Evolutionary conservation across 2,888 invertebrate genomes (phyloP).

Genomic region (Iphiclides podalirius): DNA sequence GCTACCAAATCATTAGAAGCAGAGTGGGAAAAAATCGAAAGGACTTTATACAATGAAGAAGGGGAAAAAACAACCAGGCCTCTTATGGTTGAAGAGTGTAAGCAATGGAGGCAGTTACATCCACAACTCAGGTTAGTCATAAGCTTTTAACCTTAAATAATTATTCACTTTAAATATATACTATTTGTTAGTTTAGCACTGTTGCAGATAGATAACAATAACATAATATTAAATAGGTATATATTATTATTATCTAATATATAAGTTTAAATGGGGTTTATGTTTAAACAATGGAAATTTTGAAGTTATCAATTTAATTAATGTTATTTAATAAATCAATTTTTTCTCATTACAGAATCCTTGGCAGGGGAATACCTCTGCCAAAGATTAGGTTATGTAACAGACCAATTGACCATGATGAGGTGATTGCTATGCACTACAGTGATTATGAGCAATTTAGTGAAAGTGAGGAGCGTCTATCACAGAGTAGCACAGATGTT

Average conservation of each 20-base stretch:
- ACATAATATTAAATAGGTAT: too few species aligned
- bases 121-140: slow-evolving; percentile 75
- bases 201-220: too few species aligned
- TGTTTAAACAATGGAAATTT: too few species aligned
- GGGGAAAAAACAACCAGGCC: slow-evolving; percentile 67
- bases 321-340: too few species aligned
- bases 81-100: slow-evolving; percentile 78
- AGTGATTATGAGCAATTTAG: slow-evolving; percentile 66
- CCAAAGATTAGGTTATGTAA: slow-evolving; percentile 54
- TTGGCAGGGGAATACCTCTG: slow-evolving; percentile 58
- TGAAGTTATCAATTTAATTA: too few species aligned
- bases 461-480: slow-evolving; percentile 67
- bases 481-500: slow-evolving; percentile 68
- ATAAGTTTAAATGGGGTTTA: too few species aligned
- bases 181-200: too few species aligned
- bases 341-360: slow-evolving; percentile 49
- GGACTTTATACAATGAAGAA: slow-evolving; percentile 77
- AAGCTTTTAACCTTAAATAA: too few species aligned
- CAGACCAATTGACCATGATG: slow-evolving; percentile 64
- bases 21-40: slow-evolving; percentile 80
- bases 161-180: too few species aligned
- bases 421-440: slow-evolving; percentile 69
- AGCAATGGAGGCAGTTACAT: slow-evolving; percentile 79
- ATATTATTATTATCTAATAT: too few species aligned
- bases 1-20: slow-evolving; percentile 69